phyloP scores from a whole-genome alignment of 2,888 invertebrate genomes.

The Netelia fuscicornis region DNA sequence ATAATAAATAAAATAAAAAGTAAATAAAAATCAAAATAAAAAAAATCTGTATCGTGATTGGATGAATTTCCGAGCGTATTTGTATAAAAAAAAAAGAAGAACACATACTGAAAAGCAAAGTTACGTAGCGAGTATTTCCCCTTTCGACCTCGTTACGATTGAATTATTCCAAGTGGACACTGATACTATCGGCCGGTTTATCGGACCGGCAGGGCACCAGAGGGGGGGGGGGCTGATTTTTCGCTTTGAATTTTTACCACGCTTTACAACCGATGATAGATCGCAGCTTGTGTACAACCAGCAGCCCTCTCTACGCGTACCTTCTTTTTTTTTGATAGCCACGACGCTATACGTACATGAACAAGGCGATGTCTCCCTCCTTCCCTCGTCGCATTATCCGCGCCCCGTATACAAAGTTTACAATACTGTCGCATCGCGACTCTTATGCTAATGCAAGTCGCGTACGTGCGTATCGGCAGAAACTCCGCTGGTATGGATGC shows the following conservation, averaged over 20 bases:
- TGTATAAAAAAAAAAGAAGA: not conserved
- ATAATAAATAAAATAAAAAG: too few species aligned
- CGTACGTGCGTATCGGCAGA: slow-evolving; percentile 67
- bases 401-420: slow-evolving; percentile 25
- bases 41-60: too few species aligned
- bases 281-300: slow-evolving; percentile 54
- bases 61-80: not conserved
- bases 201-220: slow-evolving; percentile 11
- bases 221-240: slow-evolving; percentile 10
- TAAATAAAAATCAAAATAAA: too few species aligned
- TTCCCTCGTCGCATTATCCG: slow-evolving; percentile 27
- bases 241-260: slow-evolving; percentile 62
- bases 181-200: slow-evolving; percentile 57
- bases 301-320: slow-evolving; percentile 25
- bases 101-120: not conserved
- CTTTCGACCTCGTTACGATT: slow-evolving; percentile 55
- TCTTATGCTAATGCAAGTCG: slow-evolving; percentile 64
- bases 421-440: slow-evolving; percentile 48
- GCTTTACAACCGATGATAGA: slow-evolving; percentile 55
- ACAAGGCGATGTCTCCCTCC: slow-evolving; percentile 37
- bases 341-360: slow-evolving; percentile 46
- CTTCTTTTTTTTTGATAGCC: slow-evolving; percentile 33
- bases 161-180: slow-evolving; percentile 58
- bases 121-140: slow-evolving; percentile 24
- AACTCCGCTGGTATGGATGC: slow-evolving; percentile 55